A percentile compares a stretch with the other conserved stretches of the same genome.
These are phyloP conservation scores for Astyanax mexicanus DNA, from an alignment of 2,797 vertebrate genomes.

Conservation along the genomic window DNA sequence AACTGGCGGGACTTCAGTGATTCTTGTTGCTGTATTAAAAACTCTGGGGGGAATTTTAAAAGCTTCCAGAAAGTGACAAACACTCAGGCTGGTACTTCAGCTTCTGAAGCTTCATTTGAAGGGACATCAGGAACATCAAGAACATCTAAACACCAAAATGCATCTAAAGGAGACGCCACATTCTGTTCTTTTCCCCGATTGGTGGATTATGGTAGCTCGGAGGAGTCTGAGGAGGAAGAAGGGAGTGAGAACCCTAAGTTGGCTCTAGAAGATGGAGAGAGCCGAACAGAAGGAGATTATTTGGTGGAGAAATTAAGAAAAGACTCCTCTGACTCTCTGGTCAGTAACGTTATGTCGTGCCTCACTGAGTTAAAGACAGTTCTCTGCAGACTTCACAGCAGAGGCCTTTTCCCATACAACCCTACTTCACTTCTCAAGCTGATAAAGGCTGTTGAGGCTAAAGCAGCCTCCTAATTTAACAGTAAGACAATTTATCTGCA, in stretches of 20 bases:
- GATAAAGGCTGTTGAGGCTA: constrained; percentile 70
- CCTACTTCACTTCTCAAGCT: constrained; percentile 87
- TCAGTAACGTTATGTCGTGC: constrained; percentile 71
- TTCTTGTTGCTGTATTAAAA: constrained; percentile 69
- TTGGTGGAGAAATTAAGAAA: background rate
- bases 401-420: constrained; percentile 92
- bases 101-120: background rate
- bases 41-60: background rate
- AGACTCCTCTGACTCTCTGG: constrained; percentile 4
- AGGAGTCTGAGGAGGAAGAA: constrained; percentile 83
- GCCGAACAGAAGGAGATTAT: constrained; percentile 3
- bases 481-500: too few relatives aligned
- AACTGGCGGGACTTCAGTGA: constrained; percentile 79
- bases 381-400: constrained; percentile 82
- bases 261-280: background rate
- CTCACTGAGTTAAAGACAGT: constrained; percentile 81
- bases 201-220: constrained; percentile 89
- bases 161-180: background rate
- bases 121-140: background rate
- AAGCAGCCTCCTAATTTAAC: background rate
- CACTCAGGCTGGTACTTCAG: background rate
- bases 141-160: background rate
- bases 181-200: constrained; percentile 63
- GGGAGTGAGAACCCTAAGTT: background rate
- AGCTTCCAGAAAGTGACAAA: background rate